Conservation (phyloP, 2,797 vertebrate species). For the Geotrypetes seraphini region DNA sequence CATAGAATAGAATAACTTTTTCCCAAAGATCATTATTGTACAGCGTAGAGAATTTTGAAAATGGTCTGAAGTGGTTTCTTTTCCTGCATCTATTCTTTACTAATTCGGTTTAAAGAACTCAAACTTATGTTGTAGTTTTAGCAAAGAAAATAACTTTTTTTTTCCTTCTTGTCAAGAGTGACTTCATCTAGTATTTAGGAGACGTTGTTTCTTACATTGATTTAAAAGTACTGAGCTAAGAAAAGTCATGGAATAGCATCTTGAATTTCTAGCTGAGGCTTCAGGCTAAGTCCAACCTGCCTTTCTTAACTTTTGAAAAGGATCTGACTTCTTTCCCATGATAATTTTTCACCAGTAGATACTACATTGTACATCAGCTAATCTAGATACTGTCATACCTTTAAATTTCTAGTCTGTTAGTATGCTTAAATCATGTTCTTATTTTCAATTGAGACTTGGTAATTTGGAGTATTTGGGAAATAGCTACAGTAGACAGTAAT, state of each 20-base stretch:
- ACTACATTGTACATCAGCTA: constrained; percentile 66
- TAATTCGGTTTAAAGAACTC: constrained; percentile 67
- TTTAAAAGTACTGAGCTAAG: constrained; percentile 62
- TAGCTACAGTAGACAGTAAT: constrained; percentile 63
- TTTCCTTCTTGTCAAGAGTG: constrained; percentile 58
- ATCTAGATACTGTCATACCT: constrained; percentile 73
- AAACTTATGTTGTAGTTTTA: constrained; percentile 76
- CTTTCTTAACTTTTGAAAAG: constrained; percentile 65
- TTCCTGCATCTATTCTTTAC: constrained; percentile 72
- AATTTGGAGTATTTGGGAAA: constrained; percentile 74
- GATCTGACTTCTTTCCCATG: constrained; percentile 49
- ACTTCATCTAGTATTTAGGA: constrained; percentile 62
- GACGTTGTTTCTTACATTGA: constrained; percentile 58
- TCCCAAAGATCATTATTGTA: constrained; percentile 68
- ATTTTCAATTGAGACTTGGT: constrained; percentile 68
- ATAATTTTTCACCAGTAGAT: constrained; percentile 56
- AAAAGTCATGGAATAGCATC: constrained; percentile 42
- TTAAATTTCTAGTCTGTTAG: constrained; percentile 77
- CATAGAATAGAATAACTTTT: constrained; percentile 62
- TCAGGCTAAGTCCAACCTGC: constrained; percentile 53
- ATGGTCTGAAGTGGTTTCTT: constrained; percentile 67
- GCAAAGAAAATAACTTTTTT: constrained; percentile 51
- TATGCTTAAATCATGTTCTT: constrained; percentile 73
- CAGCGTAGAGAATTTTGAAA: constrained; percentile 70
- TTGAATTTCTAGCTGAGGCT: constrained; percentile 49